Conservation (phyloP, 2,113 vertebrate species). For the Rhagologus leucostigma region DNA sequence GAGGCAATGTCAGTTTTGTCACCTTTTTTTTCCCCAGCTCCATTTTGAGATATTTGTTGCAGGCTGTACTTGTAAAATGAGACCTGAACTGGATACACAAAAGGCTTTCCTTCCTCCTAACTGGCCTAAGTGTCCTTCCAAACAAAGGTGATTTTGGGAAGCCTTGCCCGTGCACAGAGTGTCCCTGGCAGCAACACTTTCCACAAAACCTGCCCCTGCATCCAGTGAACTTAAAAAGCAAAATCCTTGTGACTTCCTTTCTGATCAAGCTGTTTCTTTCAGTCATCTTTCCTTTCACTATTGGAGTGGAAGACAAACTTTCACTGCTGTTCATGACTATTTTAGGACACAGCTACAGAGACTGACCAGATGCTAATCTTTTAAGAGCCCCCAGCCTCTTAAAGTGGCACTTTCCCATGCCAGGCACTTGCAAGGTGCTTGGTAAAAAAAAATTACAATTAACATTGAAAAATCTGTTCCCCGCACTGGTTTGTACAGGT, state of each 20-base stretch:
- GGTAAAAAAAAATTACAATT: not conserved
- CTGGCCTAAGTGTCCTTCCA: not conserved
- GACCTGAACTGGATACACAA: not conserved
- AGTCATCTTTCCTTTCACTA: not conserved
- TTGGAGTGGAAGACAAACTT: not conserved
- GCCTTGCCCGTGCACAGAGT: not conserved
- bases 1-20: not conserved
- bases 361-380: not conserved
- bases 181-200: not conserved
- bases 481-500: not conserved
- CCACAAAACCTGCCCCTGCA: not conserved
- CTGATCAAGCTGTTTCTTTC: not conserved
- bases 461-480: not conserved
- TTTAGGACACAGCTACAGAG: not conserved
- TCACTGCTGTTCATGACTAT: not conserved
- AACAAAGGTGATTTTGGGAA: fast-evolving
- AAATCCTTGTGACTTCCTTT: not conserved
- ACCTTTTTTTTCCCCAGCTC: not conserved
- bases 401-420: not conserved
- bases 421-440: not conserved
- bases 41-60: not conserved
- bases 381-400: not conserved
- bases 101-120: not conserved
- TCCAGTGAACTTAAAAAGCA: not conserved
- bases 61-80: not conserved